Conservation (phyloP, 2,113 vertebrate genomes). For the Scolopax mira region DNA sequence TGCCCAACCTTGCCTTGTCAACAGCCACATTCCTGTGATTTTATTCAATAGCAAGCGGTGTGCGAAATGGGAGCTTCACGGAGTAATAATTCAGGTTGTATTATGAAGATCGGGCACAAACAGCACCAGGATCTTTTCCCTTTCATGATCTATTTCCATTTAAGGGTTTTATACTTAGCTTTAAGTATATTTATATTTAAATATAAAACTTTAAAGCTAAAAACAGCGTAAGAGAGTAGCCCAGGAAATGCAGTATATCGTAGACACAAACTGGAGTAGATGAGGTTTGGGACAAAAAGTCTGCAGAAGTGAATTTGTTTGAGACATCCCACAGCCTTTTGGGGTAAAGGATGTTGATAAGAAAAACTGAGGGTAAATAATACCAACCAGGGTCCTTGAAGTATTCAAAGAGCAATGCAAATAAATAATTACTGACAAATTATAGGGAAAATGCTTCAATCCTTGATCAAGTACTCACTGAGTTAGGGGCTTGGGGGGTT, state of each 20-base stretch:
- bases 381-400: too few species aligned
- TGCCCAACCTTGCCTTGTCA: background rate
- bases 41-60: background rate
- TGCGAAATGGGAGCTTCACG: background rate
- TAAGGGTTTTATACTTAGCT: too few species aligned
- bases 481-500: background rate
- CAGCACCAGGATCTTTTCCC: background rate
- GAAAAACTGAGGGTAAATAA: background rate
- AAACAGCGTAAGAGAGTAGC: background rate
- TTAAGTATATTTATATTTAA: too few species aligned
- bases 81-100: background rate
- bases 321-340: background rate
- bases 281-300: background rate
- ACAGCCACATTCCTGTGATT: background rate
- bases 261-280: background rate
- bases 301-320: background rate
- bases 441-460: background rate
- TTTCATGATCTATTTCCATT: too few species aligned
- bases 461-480: background rate
- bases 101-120: background rate
- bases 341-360: background rate
- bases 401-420: background rate
- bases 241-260: fast-evolving
- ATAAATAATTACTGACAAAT: background rate
- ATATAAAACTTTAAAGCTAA: background rate